Base-by-base conservation (phyloP, 2,888 invertebrate genomes). In the Drosophila barbarae region DNA sequence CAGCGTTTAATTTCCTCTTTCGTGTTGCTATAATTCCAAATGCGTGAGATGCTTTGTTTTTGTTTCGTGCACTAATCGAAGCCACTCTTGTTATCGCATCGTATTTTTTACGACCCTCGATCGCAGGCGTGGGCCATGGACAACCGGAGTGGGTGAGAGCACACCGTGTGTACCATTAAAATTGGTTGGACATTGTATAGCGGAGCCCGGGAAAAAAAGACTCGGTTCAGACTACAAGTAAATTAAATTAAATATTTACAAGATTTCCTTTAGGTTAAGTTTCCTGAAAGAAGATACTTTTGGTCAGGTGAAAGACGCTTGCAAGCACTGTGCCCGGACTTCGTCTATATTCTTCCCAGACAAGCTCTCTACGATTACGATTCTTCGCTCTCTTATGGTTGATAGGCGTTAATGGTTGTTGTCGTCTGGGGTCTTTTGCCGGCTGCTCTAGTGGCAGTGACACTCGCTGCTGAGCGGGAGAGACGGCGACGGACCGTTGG, bases 371-470 rank as follows among this genome's bases (percentile, higher is more conserved):
- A 9, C 26, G 7, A 12, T 30, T 18, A 18, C 30, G 12, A 18
- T 13, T 56, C 56, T 56, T 15, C 21, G 28, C 39, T 28, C 57
- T 57, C 57, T 28, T 28, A 10, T 8, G 47, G 13, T 30, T 23
- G 41, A 41, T 65, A 41, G 39, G 30, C 15, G 41, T 46, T 54
- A 13, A 42, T 65, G 41, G 50, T 47, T 67, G 47, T 66, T 55
- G 39, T 52, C 28, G 44, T 54, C 32, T 54, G 23, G 30, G 10
- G 30, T 12, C 15, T 35, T 35, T 63, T 57, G 59, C 64, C 61
- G 61, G 52, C 46, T 61, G 70, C 46, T 69, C 51, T 46, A 73
- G 72, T 83, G 83, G 77, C 86, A 83, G 86, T 83, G 83, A 83
- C 83, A 83, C 83, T 79, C 79, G 72, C 76, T 59, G 30, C 64